phyloP scores from a whole-genome alignment of 2,888 invertebrate genomes.

The Ischnus inquisitorius region DNA sequence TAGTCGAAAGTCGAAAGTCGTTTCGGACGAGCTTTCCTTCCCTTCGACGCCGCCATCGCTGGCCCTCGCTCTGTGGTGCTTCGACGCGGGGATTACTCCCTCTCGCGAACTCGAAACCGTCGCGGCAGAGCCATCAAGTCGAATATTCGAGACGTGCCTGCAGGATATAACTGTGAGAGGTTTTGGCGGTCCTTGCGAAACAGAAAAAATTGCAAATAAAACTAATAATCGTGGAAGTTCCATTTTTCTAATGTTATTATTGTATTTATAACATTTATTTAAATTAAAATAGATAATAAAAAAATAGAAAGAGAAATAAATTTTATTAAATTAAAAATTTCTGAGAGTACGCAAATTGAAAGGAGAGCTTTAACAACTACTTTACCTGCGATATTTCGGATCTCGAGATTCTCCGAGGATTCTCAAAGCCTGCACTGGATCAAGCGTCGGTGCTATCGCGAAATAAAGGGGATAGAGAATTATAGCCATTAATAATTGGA shows the following conservation, averaged over 20 bases:
- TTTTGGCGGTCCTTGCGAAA: not conserved
- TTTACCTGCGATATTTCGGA: conserved; percentile 38
- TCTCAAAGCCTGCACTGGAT: conserved; percentile 54
- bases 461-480: conserved; percentile 50
- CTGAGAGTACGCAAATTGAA: not conserved
- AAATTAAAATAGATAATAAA: too few species aligned
- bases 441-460: conserved; percentile 26
- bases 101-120: not conserved
- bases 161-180: conserved; percentile 1
- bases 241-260: not conserved
- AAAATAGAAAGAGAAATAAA: too few species aligned
- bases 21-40: conserved; percentile 33
- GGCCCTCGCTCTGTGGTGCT: too few species aligned
- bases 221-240: too few species aligned
- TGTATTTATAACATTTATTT: too few species aligned
- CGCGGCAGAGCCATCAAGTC: not conserved
- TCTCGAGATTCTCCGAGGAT: conserved; percentile 38
- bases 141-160: conserved; percentile 24
- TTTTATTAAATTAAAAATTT: conserved; percentile 5
- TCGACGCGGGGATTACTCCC: conserved; percentile 20
- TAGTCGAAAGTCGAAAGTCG: conserved; percentile 49
- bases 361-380: conserved; percentile 41
- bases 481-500: conserved; percentile 78
- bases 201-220: not conserved
- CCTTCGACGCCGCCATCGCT: not conserved